phyloP scores from a whole-genome alignment of 1,140 invertebrate genomes.

The Drosophila orena region DNA sequence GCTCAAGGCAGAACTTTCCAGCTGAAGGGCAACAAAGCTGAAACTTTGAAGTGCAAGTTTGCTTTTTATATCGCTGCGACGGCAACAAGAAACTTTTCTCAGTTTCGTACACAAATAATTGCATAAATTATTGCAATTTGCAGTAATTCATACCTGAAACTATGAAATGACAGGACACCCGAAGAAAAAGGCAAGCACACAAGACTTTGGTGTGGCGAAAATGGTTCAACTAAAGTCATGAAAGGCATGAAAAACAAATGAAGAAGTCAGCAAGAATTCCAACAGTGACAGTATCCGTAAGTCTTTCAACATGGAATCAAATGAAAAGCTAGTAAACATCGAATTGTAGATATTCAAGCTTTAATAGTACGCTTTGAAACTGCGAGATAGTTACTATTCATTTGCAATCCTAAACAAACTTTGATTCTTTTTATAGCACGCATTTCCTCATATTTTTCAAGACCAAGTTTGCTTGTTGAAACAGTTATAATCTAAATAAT shows the following conservation, averaged over 20 bases:
- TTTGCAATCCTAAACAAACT: too few relatives aligned
- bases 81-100: constrained; percentile 33
- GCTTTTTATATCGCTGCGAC: constrained; percentile 39
- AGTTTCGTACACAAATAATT: constrained; percentile 44
- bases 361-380: too few relatives aligned
- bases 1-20: not conserved
- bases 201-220: not conserved
- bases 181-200: constrained; percentile 1
- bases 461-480: not conserved
- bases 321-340: too few relatives aligned
- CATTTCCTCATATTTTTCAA: not conserved
- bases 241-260: not conserved
- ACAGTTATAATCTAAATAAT: constrained; percentile 5
- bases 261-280: not conserved
- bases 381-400: too few relatives aligned
- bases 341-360: too few relatives aligned
- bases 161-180: constrained; percentile 29
- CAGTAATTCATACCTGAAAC: constrained; percentile 47
- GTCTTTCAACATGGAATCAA: too few relatives aligned
- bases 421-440: not conserved
- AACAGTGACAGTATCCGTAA: constrained; percentile 3
- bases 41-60: constrained; percentile 43
- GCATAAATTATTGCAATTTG: constrained; percentile 49
- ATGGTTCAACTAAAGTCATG: not conserved
- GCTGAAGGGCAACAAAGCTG: constrained; percentile 24